These are phyloP conservation scores for Xyrichtys novacula DNA, from an alignment of 2,797 vertebrate species.

Conservation along the genomic window DNA sequence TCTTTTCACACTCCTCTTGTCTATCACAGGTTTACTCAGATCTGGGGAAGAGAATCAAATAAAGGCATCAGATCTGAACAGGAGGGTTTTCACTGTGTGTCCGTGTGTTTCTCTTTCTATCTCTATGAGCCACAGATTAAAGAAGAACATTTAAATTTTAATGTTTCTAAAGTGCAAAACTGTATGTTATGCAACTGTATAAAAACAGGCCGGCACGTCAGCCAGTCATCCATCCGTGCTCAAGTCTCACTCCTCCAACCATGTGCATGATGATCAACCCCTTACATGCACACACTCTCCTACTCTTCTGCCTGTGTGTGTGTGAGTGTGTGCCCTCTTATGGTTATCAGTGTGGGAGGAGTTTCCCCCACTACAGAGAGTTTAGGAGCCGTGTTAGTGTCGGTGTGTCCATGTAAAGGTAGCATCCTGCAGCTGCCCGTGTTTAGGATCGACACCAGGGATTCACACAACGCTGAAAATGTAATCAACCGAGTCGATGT, in stretches of 20 bases:
- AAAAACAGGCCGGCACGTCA: conserved; percentile 65
- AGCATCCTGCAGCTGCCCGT: conserved; percentile 60
- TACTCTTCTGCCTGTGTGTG: conserved; percentile 26
- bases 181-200: conserved; percentile 79
- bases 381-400: conserved; percentile 47
- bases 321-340: conserved; percentile 20
- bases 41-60: conserved; percentile 43
- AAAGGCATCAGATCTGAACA: conserved; percentile 57
- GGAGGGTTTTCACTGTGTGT: conserved; percentile 34
- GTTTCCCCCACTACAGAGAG: conserved; percentile 40
- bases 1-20: conserved; percentile 56
- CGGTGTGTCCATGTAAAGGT: conserved; percentile 46
- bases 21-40: conserved; percentile 73
- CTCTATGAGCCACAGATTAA: conserved; percentile 73
- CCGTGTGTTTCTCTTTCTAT: conserved; percentile 11
- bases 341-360: conserved; percentile 49
- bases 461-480: conserved; percentile 69
- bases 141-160: conserved; percentile 79
- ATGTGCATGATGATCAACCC: conserved; percentile 48
- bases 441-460: conserved; percentile 58
- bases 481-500: conserved; percentile 68
- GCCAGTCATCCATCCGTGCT: conserved; percentile 63
- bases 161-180: conserved; percentile 83
- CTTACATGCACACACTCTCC: conserved; percentile 20
- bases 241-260: conserved; percentile 68